Conservation (phyloP, 1,140 invertebrate genomes). For the Manduca sexta region DNA sequence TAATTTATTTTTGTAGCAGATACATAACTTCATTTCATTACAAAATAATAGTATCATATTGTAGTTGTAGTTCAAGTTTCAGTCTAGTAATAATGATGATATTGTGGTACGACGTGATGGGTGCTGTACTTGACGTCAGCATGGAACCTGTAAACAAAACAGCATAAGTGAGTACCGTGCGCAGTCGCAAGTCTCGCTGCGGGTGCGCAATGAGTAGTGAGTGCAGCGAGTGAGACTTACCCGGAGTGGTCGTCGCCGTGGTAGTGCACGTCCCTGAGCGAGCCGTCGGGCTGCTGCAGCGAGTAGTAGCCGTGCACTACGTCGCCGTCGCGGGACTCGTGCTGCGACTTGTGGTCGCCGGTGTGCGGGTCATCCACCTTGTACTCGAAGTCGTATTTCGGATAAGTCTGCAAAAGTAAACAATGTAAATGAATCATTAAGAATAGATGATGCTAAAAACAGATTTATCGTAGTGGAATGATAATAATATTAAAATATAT, state of each 20-base stretch:
- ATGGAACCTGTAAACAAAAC: constrained; percentile 20
- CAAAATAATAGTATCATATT: too few relatives aligned
- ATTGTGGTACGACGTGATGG: constrained; percentile 2
- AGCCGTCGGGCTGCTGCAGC: constrained; percentile 62
- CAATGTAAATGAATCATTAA: background rate
- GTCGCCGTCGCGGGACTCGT: constrained; percentile 48
- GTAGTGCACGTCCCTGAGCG: constrained; percentile 63
- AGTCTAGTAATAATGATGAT: constrained; percentile 15
- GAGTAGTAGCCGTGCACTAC: constrained; percentile 56
- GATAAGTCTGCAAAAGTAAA: constrained; percentile 30
- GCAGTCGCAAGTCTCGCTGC: too few relatives aligned
- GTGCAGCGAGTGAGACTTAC: constrained; percentile 19
- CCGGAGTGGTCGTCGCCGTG: constrained; percentile 50
- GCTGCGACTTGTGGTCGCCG: constrained; percentile 48
- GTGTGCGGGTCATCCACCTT: constrained; percentile 68
- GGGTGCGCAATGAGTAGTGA: background rate
- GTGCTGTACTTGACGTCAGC: constrained; percentile 31
- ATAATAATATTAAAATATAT: background rate
- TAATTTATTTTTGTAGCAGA: too few relatives aligned
- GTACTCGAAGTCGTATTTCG: constrained; percentile 71
- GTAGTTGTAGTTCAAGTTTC: too few relatives aligned
- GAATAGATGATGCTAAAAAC: too few relatives aligned
- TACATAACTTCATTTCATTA: too few relatives aligned
- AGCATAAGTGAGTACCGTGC: background rate
- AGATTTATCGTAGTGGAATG: too few relatives aligned